Evolutionary conservation across 2,113 vertebrate genomes (phyloP).

Genomic region (Lamprotornis superbus): DNA sequence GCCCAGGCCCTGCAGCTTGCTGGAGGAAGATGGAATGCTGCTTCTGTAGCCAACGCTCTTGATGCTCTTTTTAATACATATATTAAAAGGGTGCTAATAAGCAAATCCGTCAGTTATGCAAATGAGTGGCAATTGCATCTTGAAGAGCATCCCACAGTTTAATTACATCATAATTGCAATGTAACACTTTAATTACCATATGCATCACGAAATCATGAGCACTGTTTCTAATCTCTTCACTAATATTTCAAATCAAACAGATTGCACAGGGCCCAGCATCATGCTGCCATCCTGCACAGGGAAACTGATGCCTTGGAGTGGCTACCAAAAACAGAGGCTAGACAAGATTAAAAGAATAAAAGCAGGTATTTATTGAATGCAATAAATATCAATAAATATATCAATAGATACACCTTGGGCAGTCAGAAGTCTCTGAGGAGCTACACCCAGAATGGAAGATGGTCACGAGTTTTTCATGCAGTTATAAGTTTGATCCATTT

Average conservation of each 20-base stretch:
- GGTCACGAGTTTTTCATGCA: not conserved
- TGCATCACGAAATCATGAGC: slow-evolving; percentile 63
- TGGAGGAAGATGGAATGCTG: not conserved
- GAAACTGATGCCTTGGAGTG: not conserved
- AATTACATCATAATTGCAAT: slow-evolving; percentile 72
- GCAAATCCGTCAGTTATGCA: slow-evolving; percentile 64
- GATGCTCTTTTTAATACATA: slow-evolving; percentile 54
- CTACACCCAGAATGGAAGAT: not conserved
- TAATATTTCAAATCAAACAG: slow-evolving; percentile 64
- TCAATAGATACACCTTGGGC: not conserved
- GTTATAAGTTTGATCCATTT: not conserved
- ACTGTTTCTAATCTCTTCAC: slow-evolving; percentile 53
- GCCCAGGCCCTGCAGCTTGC: not conserved
- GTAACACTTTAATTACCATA: slow-evolving; percentile 68
- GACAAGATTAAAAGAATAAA: not conserved
- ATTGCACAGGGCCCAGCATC: not conserved
- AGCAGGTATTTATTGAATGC: not conserved
- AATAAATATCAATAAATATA: too few relatives aligned
- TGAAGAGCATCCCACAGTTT: slow-evolving; percentile 70
- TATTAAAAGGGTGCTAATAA: slow-evolving; percentile 69
- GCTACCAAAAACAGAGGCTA: not conserved
- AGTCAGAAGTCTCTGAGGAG: not conserved
- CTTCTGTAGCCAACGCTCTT: not conserved
- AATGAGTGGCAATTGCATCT: slow-evolving; percentile 66
- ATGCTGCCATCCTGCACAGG: not conserved